phyloP scores from a whole-genome alignment of 1,140 invertebrate species.

The Conus betulinus region DNA sequence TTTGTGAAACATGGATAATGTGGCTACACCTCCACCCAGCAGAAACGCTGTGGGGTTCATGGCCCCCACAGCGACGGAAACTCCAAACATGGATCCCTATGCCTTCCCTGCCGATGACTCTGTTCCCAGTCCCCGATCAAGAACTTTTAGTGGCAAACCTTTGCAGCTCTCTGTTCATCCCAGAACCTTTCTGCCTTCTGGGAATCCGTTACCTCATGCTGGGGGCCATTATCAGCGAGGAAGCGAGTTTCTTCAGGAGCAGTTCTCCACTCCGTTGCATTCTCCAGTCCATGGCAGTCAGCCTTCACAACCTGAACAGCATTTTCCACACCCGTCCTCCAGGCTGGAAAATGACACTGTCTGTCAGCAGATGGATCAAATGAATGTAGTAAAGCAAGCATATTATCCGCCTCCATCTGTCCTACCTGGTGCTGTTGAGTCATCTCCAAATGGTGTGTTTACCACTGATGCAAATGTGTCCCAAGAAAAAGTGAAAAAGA shows the following conservation, averaged over 20 bases:
- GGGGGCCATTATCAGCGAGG: neutral
- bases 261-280: neutral
- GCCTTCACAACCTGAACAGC: neutral
- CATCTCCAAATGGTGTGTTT: neutral
- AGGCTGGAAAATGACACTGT: neutral
- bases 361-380: neutral
- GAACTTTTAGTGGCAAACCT: neutral
- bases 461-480: neutral
- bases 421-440: neutral
- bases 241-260: neutral
- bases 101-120: slow-evolving; percentile 18
- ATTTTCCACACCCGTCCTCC: neutral
- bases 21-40: neutral
- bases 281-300: slow-evolving; percentile 1
- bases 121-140: neutral
- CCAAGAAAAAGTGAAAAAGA: slow-evolving; percentile 19
- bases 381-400: neutral
- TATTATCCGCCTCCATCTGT: too few species aligned
- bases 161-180: neutral
- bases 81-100: neutral
- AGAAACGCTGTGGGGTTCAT: neutral
- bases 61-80: neutral
- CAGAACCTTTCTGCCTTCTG: neutral
- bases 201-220: neutral
- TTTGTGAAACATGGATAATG: slow-evolving; percentile 3